Conservation (phyloP, 2,797 vertebrate genomes). For the Arctocebus calabarensis region DNA sequence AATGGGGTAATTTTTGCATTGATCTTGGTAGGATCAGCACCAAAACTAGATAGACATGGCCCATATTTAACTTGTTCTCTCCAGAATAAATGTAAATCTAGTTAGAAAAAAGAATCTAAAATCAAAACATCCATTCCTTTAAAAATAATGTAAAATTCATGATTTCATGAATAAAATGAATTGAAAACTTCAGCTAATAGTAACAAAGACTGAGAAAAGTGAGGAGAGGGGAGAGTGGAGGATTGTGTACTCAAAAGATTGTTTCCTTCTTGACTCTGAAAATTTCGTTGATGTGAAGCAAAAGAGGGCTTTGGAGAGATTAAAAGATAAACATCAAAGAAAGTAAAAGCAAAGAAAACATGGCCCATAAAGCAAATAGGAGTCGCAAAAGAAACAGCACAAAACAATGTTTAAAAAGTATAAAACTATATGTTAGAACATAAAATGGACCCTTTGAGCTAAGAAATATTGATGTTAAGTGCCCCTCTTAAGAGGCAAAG, state of each 20-base stretch:
- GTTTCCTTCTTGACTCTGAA: slow-evolving; percentile 46
- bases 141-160: slow-evolving; percentile 76
- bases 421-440: slow-evolving; percentile 44
- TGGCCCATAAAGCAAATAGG: neutral
- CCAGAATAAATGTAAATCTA: slow-evolving; percentile 67
- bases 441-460: slow-evolving; percentile 15
- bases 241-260: slow-evolving; percentile 17
- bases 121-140: slow-evolving; percentile 73
- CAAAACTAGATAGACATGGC: neutral
- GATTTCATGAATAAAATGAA: slow-evolving; percentile 44
- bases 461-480: neutral
- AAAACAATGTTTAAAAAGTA: slow-evolving; percentile 42
- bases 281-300: slow-evolving; percentile 28
- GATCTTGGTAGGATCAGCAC: neutral
- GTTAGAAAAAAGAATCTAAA: slow-evolving; percentile 65
- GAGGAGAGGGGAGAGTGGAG: neutral
- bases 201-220: slow-evolving; percentile 64
- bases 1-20: neutral
- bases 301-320: slow-evolving; percentile 65
- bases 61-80: slow-evolving; percentile 37
- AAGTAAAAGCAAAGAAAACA: slow-evolving; percentile 64
- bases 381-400: slow-evolving; percentile 42
- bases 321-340: slow-evolving; percentile 70
- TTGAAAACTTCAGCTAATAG: slow-evolving; percentile 61
- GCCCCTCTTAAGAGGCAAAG: slow-evolving; percentile 29